Conservation (phyloP, 2,888 invertebrate genomes). For the Napeogenes sylphis region DNA sequence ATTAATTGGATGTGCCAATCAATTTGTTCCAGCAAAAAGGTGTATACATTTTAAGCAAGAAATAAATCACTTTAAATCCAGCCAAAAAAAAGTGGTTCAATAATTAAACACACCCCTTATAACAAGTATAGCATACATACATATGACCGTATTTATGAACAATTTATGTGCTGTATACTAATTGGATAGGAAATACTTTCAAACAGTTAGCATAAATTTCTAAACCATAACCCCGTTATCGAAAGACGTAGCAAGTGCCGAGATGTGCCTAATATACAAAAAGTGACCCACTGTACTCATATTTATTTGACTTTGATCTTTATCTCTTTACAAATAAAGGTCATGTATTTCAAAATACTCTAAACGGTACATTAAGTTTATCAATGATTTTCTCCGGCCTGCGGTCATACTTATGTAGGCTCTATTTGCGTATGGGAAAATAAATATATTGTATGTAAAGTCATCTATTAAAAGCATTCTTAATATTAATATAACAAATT, state of each 20-base stretch:
- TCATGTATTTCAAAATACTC: not conserved
- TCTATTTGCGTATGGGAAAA: slow-evolving; percentile 2
- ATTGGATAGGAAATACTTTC: slow-evolving; percentile 13
- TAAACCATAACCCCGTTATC: slow-evolving; percentile 18
- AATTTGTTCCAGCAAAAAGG: not conserved
- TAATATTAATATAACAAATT: no score
- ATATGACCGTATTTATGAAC: not conserved
- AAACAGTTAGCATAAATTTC: slow-evolving; percentile 13
- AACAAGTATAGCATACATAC: no score
- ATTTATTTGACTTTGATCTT: slow-evolving; percentile 11
- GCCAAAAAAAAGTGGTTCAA: no score
- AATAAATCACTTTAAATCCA: not conserved
- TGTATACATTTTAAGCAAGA: not conserved
- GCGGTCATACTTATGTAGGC: slow-evolving; percentile 13
- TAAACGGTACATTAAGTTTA: slow-evolving; percentile 55
- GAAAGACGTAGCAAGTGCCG: slow-evolving; percentile 3
- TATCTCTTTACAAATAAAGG: slow-evolving; percentile 23
- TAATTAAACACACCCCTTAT: no score
- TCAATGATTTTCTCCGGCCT: slow-evolving; percentile 32
- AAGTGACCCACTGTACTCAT: slow-evolving; percentile 61
- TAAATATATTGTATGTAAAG: not conserved
- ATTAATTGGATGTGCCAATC: no score
- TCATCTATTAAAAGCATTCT: not conserved
- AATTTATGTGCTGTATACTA: slow-evolving; percentile 6
- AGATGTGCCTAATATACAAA: slow-evolving; percentile 60